These are phyloP conservation scores for Boloria selene DNA, from an alignment of 2,888 invertebrate genomes.

Conservation along the genomic window DNA sequence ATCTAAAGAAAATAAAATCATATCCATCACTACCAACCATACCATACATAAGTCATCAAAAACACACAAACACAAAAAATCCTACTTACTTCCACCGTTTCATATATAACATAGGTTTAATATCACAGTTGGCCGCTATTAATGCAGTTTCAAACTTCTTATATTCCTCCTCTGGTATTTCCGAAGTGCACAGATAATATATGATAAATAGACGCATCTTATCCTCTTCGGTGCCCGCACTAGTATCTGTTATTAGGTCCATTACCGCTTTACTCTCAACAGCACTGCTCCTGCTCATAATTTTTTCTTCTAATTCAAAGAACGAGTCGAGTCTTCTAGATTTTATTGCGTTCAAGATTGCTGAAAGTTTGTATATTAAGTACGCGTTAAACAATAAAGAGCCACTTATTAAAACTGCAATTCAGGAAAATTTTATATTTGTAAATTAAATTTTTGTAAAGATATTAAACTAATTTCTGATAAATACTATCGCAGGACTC, in stretches of 20 bases:
- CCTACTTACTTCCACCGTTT: slow-evolving; percentile 93
- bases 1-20: too few species aligned
- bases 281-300: slow-evolving; percentile 93
- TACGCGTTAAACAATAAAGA: too few species aligned
- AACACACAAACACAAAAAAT: too few species aligned
- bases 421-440: background rate
- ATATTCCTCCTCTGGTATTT: slow-evolving; percentile 91
- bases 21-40: too few species aligned
- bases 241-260: slow-evolving; percentile 93
- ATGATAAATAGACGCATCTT: slow-evolving; percentile 97
- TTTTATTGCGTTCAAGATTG: slow-evolving; percentile 92
- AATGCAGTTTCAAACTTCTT: slow-evolving; percentile 92
- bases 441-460: background rate
- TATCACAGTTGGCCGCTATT: slow-evolving; percentile 91
- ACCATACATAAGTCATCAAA: too few species aligned
- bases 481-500: too few species aligned
- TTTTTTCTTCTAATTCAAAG: slow-evolving; percentile 98
- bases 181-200: slow-evolving; percentile 92
- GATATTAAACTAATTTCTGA: too few species aligned
- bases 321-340: slow-evolving; percentile 95
- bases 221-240: slow-evolving; percentile 94
- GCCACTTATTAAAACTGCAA: background rate
- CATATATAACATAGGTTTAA: slow-evolving; percentile 92
- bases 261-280: slow-evolving; percentile 90
- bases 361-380: slow-evolving; percentile 54